A percentile compares a stretch with the other conserved stretches of the same genome.
Evolutionary conservation across 2,888 invertebrate species (phyloP).

Genomic region (Cosmorhoe ocellata): DNA sequence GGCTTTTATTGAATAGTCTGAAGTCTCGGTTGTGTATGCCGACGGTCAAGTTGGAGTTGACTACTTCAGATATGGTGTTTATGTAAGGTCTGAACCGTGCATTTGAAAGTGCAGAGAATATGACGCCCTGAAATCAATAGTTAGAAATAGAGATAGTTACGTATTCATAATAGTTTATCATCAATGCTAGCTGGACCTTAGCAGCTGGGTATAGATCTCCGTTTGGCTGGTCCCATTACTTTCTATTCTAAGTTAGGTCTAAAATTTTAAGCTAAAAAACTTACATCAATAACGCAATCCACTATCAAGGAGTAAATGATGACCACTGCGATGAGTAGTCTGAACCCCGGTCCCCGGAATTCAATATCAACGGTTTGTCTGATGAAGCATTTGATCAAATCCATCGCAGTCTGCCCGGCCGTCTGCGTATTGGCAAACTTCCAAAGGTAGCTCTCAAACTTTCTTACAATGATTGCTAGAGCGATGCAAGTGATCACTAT

Average conservation of each 20-base stretch:
- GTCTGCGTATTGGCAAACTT: constrained; percentile 46
- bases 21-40: constrained; percentile 64
- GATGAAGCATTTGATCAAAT: constrained; percentile 68
- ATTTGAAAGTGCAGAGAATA: constrained; percentile 70
- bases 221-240: too few species aligned
- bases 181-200: too few species aligned
- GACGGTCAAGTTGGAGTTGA: constrained; percentile 57
- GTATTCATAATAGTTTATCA: too few species aligned
- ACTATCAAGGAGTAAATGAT: constrained; percentile 69
- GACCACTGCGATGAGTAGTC: constrained; percentile 55
- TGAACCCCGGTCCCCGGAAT: constrained; percentile 63
- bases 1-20: constrained; percentile 59
- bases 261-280: constrained; percentile 35
- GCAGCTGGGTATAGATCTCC: not conserved
- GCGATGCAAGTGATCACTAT: constrained; percentile 51
- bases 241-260: too few species aligned
- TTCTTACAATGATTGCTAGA: constrained; percentile 51
- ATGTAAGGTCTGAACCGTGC: constrained; percentile 61
- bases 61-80: constrained; percentile 50
- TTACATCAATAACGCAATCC: constrained; percentile 74
- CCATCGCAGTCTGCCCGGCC: constrained; percentile 50
- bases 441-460: constrained; percentile 54
- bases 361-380: constrained; percentile 68
- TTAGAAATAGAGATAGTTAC: too few species aligned
- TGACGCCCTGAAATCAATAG: constrained; percentile 66